Conservation (phyloP, 1,140 invertebrate species). For the Colletes latitarsis region DNA sequence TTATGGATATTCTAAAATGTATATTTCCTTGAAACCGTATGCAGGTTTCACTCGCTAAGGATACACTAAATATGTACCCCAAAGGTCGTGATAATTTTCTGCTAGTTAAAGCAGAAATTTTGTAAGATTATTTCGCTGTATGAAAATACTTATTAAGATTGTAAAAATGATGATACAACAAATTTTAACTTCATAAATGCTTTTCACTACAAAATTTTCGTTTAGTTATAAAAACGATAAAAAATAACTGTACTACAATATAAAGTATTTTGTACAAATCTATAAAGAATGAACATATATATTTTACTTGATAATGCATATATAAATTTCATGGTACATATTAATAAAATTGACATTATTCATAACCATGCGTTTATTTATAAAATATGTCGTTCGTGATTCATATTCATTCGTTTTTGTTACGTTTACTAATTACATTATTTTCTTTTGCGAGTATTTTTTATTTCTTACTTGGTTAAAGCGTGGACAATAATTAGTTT, state of each 20-base stretch:
- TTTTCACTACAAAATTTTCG: conserved; percentile 19
- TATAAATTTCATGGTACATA: conserved; percentile 28
- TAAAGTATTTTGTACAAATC: conserved; percentile 54
- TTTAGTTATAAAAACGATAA: conserved; percentile 43
- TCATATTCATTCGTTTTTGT: neutral
- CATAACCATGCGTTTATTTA: neutral
- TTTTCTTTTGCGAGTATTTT: conserved; percentile 1
- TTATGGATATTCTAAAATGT: conserved; percentile 36
- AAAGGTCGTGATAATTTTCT: conserved; percentile 14
- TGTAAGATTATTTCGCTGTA: conserved; percentile 27
- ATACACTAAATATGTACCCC: conserved; percentile 8
- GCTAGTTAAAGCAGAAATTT: conserved; percentile 20
- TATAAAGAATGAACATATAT: conserved; percentile 40
- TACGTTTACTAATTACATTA: conserved; percentile 3
- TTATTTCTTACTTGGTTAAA: conserved; percentile 17
- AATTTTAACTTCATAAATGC: conserved; percentile 23
- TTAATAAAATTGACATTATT: conserved; percentile 38
- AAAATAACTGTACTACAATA: conserved; percentile 42
- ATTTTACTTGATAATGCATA: conserved; percentile 46
- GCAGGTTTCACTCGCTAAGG: conserved; percentile 1
- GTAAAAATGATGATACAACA: conserved; percentile 34
- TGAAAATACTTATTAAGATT: conserved; percentile 29
- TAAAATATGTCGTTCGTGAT: conserved; percentile 3
- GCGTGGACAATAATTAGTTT: neutral
- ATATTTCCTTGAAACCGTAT: conserved; percentile 17